Evolutionary conservation across 2,113 vertebrate species (phyloP).

Genomic region (Atlantisia rogersi): DNA sequence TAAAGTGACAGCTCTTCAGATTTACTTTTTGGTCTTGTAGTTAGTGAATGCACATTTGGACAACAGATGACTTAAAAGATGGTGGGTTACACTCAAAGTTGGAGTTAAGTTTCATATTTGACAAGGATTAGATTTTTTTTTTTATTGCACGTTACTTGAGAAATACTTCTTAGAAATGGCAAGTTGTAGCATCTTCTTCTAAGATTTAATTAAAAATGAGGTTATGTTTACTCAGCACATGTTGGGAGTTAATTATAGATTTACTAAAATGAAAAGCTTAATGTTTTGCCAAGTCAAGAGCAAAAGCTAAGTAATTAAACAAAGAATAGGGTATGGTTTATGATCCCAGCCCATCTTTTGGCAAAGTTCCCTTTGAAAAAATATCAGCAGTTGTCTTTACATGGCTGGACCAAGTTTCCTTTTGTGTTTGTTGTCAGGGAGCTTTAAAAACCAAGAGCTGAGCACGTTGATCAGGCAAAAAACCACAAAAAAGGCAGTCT

Average conservation of each 20-base stretch:
- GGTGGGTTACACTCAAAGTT: neutral
- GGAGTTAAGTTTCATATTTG: neutral
- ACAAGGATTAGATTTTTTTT: neutral
- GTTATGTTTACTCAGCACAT: conserved; percentile 71
- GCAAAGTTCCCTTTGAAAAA: conserved; percentile 8
- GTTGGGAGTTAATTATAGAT: conserved; percentile 70
- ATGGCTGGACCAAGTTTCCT: neutral
- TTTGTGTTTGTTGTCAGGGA: neutral
- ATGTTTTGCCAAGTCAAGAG: conserved; percentile 72
- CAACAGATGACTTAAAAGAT: neutral
- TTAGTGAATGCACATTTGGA: neutral
- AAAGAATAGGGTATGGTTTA: conserved; percentile 61
- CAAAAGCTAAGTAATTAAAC: conserved; percentile 72
- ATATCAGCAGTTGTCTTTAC: neutral
- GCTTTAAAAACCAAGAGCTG: neutral
- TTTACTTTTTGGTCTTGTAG: neutral
- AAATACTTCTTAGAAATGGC: conserved; percentile 41
- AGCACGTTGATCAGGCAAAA: neutral
- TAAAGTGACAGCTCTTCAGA: neutral
- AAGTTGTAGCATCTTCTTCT: conserved; percentile 63
- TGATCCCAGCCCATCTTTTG: conserved; percentile 56
- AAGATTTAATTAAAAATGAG: conserved; percentile 72
- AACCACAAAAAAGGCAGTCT: accelerated
- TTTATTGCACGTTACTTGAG: neutral
- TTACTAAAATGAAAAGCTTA: conserved; percentile 69